Conservation (phyloP, 1,140 invertebrate species). For the Homalodisca vitripennis region DNA sequence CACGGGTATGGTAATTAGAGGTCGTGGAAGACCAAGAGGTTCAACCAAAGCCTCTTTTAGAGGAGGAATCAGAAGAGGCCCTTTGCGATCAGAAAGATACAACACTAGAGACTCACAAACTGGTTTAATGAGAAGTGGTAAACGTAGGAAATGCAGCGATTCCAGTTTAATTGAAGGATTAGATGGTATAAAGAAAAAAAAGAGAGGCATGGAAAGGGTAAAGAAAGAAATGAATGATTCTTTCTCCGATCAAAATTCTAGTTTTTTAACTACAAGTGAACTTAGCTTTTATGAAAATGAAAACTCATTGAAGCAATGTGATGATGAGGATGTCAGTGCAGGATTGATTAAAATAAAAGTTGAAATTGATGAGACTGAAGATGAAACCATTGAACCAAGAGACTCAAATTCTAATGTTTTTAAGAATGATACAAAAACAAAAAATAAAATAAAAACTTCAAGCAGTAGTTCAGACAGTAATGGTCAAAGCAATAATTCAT, state of each 20-base stretch:
- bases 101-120: constrained; percentile 4
- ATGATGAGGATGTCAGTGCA: neutral
- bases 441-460: no score
- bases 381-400: neutral
- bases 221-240: neutral
- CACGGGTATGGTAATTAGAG: neutral
- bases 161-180: constrained; percentile 12
- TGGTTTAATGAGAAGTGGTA: constrained; percentile 33
- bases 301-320: constrained; percentile 12
- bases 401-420: constrained; percentile 23
- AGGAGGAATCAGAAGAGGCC: neutral
- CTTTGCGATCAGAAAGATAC: neutral
- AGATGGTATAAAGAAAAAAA: constrained; percentile 3
- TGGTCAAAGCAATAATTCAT: no score
- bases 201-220: neutral
- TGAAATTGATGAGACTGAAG: constrained; percentile 3
- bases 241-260: constrained; percentile 25
- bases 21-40: neutral
- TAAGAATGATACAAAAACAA: neutral
- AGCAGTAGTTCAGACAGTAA: no score
- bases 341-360: neutral
- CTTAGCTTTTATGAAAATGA: constrained; percentile 20
- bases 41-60: neutral
- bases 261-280: constrained; percentile 21
- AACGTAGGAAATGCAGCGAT: constrained; percentile 28